These are phyloP conservation scores for Gadus macrocephalus DNA, from an alignment of 2,113 vertebrate genomes.

Conservation along the genomic window DNA sequence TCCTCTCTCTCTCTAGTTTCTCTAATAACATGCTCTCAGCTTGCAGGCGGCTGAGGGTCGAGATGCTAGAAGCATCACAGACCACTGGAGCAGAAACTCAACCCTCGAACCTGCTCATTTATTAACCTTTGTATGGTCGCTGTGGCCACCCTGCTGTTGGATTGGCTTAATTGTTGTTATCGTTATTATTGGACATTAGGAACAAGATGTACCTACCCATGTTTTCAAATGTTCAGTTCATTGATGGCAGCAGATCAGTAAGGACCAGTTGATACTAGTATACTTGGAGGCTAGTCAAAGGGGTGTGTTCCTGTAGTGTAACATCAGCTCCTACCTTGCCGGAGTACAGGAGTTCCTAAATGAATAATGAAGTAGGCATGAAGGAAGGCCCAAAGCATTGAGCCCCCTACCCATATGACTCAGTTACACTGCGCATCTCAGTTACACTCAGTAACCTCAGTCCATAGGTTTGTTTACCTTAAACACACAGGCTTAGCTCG, in stretches of 20 bases:
- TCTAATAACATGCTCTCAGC: conserved; percentile 24
- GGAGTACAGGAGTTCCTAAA: conserved; percentile 6
- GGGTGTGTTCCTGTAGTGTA: conserved; percentile 13
- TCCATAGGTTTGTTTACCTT: not conserved
- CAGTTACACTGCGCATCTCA: conserved; percentile 40
- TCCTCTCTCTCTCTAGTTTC: no score
- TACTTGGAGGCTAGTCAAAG: not conserved
- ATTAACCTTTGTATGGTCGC: conserved; percentile 10
- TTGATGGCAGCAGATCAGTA: no score
- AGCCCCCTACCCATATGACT: conserved; percentile 16
- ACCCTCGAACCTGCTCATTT: conserved; percentile 12
- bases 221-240: no score
- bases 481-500: not conserved
- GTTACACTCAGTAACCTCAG: conserved; percentile 4
- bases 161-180: conserved; percentile 23
- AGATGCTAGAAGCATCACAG: conserved; percentile 41
- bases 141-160: conserved; percentile 10
- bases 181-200: no score
- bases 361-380: conserved; percentile 52
- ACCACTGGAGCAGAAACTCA: conserved; percentile 24
- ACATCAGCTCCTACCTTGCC: conserved; percentile 26
- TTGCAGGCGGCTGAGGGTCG: conserved; percentile 29
- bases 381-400: conserved; percentile 8
- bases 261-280: no score
- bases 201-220: no score